phyloP scores from a whole-genome alignment of 1,140 invertebrate genomes.

The Popillia japonica region DNA sequence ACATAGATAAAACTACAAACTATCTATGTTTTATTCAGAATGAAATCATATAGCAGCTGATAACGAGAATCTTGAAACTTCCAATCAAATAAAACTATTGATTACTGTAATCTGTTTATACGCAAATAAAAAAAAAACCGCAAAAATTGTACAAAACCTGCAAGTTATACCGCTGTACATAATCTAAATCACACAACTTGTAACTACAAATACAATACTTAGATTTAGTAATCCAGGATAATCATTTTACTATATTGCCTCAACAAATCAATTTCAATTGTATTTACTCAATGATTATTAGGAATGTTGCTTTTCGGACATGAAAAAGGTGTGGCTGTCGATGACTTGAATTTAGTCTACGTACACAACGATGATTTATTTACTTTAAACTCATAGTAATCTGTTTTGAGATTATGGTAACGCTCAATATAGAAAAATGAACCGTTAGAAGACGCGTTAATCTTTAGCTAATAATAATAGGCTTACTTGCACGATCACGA shows the following conservation, averaged over 20 bases:
- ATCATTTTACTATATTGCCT: neutral
- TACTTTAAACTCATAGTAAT: slow-evolving; percentile 18
- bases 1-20: too few species aligned
- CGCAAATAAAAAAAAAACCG: too few species aligned
- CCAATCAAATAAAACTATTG: too few species aligned
- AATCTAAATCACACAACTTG: neutral
- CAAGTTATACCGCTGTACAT: neutral
- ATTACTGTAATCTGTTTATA: too few species aligned
- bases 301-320: neutral
- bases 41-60: too few species aligned
- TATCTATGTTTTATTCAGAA: too few species aligned
- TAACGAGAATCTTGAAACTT: too few species aligned
- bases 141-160: too few species aligned
- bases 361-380: neutral
- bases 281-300: slow-evolving; percentile 10
- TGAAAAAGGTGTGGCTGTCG: slow-evolving; percentile 2
- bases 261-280: slow-evolving; percentile 19
- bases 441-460: slow-evolving; percentile 4
- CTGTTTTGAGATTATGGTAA: neutral
- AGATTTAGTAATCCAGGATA: neutral
- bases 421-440: neutral
- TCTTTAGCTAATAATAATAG: neutral
- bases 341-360: slow-evolving; percentile 3
- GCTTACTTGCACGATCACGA: neutral
- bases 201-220: neutral